phyloP scores from a whole-genome alignment of 2,797 vertebrate genomes.

The Sebastes ruberrimus region DNA sequence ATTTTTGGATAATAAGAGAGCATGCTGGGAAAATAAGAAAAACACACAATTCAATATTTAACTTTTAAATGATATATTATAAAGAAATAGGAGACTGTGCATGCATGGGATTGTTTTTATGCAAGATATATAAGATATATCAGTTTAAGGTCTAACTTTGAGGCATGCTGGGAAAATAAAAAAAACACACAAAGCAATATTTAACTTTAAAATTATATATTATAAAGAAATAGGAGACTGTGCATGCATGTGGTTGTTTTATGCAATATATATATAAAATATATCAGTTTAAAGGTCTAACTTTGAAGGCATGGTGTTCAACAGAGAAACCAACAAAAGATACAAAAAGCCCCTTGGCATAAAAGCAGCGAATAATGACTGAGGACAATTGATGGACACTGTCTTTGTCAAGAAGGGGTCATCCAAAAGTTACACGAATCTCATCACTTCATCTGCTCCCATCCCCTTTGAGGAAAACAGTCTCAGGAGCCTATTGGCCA shows the following conservation, averaged over 20 bases:
- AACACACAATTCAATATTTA: neutral
- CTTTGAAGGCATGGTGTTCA: slow-evolving; percentile 65
- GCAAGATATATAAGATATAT: slow-evolving; percentile 5
- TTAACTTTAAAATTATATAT: neutral
- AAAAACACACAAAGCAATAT: neutral
- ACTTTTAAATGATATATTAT: neutral
- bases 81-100: neutral
- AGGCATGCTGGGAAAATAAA: neutral
- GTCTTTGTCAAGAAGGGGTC: slow-evolving; percentile 97
- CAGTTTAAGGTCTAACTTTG: slow-evolving; percentile 55
- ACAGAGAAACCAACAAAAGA: slow-evolving; percentile 82
- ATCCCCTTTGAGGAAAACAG: slow-evolving; percentile 63
- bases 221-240: neutral
- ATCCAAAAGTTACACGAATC: slow-evolving; percentile 98
- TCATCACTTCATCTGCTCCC: slow-evolving; percentile 85
- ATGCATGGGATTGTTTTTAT: neutral
- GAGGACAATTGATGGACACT: slow-evolving; percentile 85
- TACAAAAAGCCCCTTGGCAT: slow-evolving; percentile 82
- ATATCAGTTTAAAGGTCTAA: slow-evolving; percentile 52
- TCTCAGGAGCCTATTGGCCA: slow-evolving; percentile 71
- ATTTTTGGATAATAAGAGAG: neutral
- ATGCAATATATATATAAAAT: slow-evolving; percentile 1
- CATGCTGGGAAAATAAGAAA: neutral
- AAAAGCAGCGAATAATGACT: slow-evolving; percentile 83
- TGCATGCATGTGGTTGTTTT: neutral